These are phyloP conservation scores for Cancer borealis DNA, from an alignment of 2,888 invertebrate species.

Conservation along the genomic window DNA sequence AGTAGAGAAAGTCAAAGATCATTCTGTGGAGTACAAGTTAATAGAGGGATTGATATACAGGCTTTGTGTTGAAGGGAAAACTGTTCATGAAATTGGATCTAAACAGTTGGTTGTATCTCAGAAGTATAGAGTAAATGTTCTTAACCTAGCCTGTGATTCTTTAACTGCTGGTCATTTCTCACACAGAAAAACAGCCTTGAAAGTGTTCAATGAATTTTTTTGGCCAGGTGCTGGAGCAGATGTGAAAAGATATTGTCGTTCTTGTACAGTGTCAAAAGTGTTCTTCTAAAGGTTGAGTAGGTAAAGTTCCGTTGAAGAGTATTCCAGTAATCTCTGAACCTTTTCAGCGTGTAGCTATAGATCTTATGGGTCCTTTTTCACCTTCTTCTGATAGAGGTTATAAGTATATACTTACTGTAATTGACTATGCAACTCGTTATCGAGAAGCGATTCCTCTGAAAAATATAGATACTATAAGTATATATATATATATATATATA, in stretches of 20 bases:
- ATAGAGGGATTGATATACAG: background rate
- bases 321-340: slow-evolving; percentile 35
- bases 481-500: no score
- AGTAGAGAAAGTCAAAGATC: no score
- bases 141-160: background rate
- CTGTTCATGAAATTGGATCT: background rate
- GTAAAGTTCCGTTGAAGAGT: background rate
- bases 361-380: slow-evolving; percentile 44
- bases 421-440: background rate
- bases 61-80: background rate
- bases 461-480: background rate
- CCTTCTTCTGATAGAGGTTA: background rate
- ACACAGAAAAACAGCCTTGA: background rate
- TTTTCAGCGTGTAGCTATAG: slow-evolving; percentile 22
- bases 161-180: background rate
- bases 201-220: background rate
- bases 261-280: slow-evolving; percentile 30
- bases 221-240: slow-evolving; percentile 26
- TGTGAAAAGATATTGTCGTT: slow-evolving; percentile 30
- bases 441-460: slow-evolving; percentile 34
- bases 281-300: background rate
- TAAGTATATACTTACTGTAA: background rate
- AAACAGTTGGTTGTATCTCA: background rate
- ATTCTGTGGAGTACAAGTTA: background rate
- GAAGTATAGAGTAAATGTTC: background rate